These are phyloP conservation scores for Girardinichthys multiradiatus DNA, from an alignment of 2,113 vertebrate genomes.

Conservation along the genomic window DNA sequence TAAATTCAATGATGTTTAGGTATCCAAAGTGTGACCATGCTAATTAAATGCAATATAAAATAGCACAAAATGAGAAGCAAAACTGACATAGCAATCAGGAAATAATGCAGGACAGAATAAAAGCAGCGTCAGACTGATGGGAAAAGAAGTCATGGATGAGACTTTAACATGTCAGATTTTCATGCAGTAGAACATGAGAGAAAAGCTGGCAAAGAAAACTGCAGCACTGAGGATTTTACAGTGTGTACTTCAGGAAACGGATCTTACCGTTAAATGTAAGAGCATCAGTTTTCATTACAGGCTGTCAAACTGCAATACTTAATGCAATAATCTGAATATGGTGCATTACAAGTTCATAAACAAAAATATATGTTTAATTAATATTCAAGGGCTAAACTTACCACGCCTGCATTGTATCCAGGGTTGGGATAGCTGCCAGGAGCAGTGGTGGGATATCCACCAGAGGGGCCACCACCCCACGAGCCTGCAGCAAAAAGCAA, in stretches of 20 bases:
- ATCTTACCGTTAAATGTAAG: slow-evolving; percentile 61
- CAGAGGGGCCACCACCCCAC: slow-evolving; percentile 74
- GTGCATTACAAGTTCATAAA: slow-evolving; percentile 5
- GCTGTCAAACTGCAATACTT: slow-evolving; percentile 62
- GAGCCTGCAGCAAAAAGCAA: slow-evolving; percentile 60
- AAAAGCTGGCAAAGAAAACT: slow-evolving; percentile 10
- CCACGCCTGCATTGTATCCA: slow-evolving; percentile 78
- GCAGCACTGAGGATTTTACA: slow-evolving; percentile 14
- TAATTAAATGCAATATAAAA: slow-evolving; percentile 4
- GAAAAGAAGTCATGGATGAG: slow-evolving; percentile 25
- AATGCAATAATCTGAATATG: slow-evolving; percentile 37
- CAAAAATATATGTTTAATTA: background rate
- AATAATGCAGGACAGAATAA: slow-evolving; percentile 30
- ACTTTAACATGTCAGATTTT: slow-evolving; percentile 17
- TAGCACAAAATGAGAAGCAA: slow-evolving; percentile 14
- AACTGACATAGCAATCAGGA: slow-evolving; percentile 18
- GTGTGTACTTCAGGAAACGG: slow-evolving; percentile 33
- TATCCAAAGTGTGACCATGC: slow-evolving; percentile 53
- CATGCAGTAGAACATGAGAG: slow-evolving; percentile 45
- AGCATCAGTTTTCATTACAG: slow-evolving; percentile 45
- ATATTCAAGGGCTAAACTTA: slow-evolving; percentile 53
- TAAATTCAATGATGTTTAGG: background rate
- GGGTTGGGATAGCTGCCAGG: slow-evolving; percentile 67
- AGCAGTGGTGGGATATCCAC: slow-evolving; percentile 75
- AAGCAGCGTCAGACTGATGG: slow-evolving; percentile 19